These are phyloP conservation scores for Tarsius wallacei DNA, from an alignment of 2,797 vertebrate species.

Conservation along the genomic window DNA sequence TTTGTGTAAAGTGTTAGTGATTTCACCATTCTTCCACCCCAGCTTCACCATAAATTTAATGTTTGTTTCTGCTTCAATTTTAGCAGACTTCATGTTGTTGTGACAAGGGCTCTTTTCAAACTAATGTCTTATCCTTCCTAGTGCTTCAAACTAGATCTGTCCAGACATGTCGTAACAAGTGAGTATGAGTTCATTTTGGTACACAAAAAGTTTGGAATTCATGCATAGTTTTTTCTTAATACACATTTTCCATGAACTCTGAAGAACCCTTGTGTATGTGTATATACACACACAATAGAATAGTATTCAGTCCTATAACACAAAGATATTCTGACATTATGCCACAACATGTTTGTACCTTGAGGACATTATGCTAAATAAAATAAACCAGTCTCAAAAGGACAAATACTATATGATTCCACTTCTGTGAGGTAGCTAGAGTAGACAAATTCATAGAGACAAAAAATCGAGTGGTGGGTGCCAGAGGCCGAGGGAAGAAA, in stretches of 20 bases:
- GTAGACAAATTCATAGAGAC: not conserved
- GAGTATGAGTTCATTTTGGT: not conserved
- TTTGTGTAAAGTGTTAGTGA: not conserved
- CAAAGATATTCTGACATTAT: not conserved
- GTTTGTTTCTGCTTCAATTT: not conserved
- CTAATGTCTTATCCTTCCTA: not conserved
- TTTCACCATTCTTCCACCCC: not conserved
- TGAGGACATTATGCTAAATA: constrained; percentile 2
- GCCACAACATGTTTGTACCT: not conserved
- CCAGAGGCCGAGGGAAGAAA: not conserved
- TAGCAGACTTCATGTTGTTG: not conserved
- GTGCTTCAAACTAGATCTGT: not conserved
- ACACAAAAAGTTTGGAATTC: not conserved
- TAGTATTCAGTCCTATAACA: not conserved
- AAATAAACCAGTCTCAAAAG: constrained; percentile 38
- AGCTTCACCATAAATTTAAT: not conserved
- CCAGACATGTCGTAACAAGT: not conserved
- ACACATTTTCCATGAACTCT: not conserved
- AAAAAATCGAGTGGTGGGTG: not conserved
- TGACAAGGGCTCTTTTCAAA: not conserved
- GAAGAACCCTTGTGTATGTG: not conserved
- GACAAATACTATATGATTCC: not conserved
- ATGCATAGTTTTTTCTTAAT: not conserved
- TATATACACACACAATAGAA: not conserved
- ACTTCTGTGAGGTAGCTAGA: not conserved